Conservation (phyloP, 2,113 vertebrate species). For the Apodemus sylvaticus region DNA sequence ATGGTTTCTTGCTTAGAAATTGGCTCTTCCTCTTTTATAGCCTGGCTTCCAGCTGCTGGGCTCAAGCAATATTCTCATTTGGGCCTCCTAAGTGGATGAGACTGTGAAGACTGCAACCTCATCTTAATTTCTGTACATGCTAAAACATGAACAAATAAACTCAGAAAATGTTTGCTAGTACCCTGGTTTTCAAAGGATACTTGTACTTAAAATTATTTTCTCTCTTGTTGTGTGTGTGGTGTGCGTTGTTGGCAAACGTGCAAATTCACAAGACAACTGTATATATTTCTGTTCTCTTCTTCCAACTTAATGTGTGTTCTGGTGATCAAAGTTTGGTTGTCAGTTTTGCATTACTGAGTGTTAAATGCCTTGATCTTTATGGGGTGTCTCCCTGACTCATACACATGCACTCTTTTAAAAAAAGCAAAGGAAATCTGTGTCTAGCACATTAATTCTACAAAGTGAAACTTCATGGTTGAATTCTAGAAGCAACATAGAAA, state of each 20-base stretch:
- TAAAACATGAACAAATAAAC: neutral
- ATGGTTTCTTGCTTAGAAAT: neutral
- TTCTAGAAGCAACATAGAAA: neutral
- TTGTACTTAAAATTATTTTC: neutral
- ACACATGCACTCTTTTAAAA: neutral
- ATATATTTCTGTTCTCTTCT: neutral
- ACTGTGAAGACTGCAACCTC: too few relatives aligned
- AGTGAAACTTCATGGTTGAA: neutral
- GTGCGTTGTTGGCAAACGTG: neutral
- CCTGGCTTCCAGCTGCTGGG: neutral
- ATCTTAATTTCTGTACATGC: neutral
- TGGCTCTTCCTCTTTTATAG: neutral
- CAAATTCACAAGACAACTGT: neutral
- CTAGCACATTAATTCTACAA: neutral
- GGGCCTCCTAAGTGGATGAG: too few relatives aligned
- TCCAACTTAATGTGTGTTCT: neutral
- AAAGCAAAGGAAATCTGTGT: neutral
- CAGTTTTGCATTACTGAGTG: neutral
- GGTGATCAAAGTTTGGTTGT: neutral
- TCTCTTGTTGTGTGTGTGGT: neutral
- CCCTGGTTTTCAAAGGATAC: neutral
- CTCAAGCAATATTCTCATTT: neutral
- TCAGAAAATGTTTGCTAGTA: neutral
- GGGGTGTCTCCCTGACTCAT: too few relatives aligned
- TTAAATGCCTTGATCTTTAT: too few relatives aligned